These are phyloP conservation scores for Nyctalus aviator DNA, from an alignment of 2,797 vertebrate genomes.

Conservation along the genomic window DNA sequence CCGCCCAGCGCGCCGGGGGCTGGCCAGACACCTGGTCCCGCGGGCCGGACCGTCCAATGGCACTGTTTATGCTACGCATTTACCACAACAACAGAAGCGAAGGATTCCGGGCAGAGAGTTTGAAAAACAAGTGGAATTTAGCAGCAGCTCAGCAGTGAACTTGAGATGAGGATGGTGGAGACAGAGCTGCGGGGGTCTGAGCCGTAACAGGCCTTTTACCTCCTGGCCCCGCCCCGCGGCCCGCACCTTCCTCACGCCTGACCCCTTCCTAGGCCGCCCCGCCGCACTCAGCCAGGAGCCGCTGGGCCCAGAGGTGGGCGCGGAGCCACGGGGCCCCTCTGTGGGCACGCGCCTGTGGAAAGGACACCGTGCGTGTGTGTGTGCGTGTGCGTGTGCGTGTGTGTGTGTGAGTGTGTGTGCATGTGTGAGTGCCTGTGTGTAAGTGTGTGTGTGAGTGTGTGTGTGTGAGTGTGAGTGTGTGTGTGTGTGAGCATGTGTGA, in stretches of 20 bases:
- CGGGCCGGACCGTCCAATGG: too few relatives aligned
- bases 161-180: neutral
- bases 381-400: too few relatives aligned
- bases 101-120: neutral
- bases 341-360: neutral
- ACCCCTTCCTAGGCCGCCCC: neutral
- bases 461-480: too few relatives aligned
- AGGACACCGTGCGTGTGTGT: too few relatives aligned
- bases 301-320: conserved; percentile 45
- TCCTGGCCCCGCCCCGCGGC: neutral
- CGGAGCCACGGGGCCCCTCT: conserved; percentile 67
- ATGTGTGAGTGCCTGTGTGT: too few relatives aligned
- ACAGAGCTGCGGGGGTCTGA: neutral
- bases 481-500: neutral
- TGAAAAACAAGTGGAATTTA: neutral
- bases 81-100: neutral
- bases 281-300: conserved; percentile 67
- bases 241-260: neutral
- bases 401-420: too few relatives aligned
- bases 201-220: accelerated
- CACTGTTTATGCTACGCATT: neutral
- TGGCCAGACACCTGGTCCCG: accelerated
- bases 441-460: too few relatives aligned
- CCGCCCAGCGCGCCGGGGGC: too few relatives aligned
- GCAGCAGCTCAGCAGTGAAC: neutral